Evolutionary conservation across 1,140 invertebrate genomes (phyloP).

Genomic region (Vollenhovia emeryi): DNA sequence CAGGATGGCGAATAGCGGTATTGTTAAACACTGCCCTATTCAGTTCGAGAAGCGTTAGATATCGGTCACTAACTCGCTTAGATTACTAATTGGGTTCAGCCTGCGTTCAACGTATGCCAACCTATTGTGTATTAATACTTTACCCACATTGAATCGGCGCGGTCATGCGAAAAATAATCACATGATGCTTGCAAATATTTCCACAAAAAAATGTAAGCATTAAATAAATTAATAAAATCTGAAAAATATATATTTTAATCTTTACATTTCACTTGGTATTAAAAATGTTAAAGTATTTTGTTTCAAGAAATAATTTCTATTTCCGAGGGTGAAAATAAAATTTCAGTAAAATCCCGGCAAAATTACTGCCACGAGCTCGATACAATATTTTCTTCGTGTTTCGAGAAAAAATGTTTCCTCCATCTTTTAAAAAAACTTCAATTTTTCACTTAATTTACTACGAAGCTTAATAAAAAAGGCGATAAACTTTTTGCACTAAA

Average conservation of each 20-base stretch:
- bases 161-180: background rate
- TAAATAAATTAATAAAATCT: background rate
- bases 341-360: background rate
- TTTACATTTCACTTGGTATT: background rate
- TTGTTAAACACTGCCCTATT: slow-evolving; percentile 34
- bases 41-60: slow-evolving; percentile 37
- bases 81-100: slow-evolving; percentile 3
- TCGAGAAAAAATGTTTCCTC: background rate
- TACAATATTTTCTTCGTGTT: too few species aligned
- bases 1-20: slow-evolving; percentile 21
- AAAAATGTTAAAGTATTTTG: background rate
- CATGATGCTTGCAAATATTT: background rate
- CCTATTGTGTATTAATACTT: slow-evolving; percentile 5
- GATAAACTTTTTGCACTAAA: background rate
- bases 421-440: background rate
- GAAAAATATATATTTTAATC: background rate
- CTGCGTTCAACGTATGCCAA: background rate
- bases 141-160: background rate
- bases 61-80: slow-evolving; percentile 31
- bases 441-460: background rate
- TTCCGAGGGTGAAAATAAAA: background rate
- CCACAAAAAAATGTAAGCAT: background rate
- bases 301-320: background rate
- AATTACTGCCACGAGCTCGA: background rate
- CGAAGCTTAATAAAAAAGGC: background rate